phyloP scores from a whole-genome alignment of 2,888 invertebrate species.

The Aelia acuminata region DNA sequence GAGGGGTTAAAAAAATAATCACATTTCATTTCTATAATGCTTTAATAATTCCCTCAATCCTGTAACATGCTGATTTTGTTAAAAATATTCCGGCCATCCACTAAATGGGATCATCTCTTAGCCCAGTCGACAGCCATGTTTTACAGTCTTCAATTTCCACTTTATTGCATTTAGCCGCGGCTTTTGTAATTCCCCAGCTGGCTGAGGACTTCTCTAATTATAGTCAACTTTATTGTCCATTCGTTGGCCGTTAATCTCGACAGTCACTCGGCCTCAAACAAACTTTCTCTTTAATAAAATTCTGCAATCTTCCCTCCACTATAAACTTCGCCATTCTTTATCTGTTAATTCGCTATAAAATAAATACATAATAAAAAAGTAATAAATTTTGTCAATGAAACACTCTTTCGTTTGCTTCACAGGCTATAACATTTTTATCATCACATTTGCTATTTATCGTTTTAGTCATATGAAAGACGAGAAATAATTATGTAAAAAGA shows the following conservation, averaged over 20 bases:
- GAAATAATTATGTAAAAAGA: too few species aligned
- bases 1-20: too few species aligned
- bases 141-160: background rate
- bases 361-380: background rate
- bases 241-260: background rate
- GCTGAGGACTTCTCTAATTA: background rate
- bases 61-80: background rate
- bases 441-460: too few species aligned
- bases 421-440: too few species aligned
- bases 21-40: too few species aligned
- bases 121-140: background rate
- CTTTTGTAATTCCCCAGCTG: background rate
- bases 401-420: too few species aligned
- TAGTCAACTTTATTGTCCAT: background rate
- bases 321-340: background rate
- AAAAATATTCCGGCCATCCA: background rate
- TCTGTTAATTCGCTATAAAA: background rate
- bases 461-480: too few species aligned
- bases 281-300: constrained; percentile 3
- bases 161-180: background rate
- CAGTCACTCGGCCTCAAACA: background rate
- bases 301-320: background rate
- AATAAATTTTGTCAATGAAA: too few species aligned
- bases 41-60: background rate
- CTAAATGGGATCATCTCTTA: background rate